phyloP scores from a whole-genome alignment of 1,140 invertebrate species.

The Lepidurus apus region DNA sequence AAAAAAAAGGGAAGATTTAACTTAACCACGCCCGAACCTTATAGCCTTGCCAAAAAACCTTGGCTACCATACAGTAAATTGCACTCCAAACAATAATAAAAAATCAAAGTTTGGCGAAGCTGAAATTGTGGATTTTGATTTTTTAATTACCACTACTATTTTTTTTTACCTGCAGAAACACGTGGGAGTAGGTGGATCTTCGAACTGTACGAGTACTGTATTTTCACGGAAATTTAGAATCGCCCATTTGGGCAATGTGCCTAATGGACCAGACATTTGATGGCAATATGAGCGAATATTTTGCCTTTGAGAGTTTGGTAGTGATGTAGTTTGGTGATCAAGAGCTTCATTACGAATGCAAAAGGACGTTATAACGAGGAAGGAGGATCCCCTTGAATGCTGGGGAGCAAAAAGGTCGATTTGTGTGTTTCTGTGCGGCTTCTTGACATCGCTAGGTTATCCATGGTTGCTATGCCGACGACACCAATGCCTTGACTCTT shows the following conservation, averaged over 20 bases:
- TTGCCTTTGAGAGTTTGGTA: too few species aligned
- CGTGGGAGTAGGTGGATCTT: constrained; percentile 4
- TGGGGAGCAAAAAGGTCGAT: background rate
- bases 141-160: background rate
- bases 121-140: background rate
- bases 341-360: background rate
- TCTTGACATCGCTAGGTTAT: constrained; percentile 15
- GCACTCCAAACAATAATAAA: too few species aligned
- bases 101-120: background rate
- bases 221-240: background rate
- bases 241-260: constrained; percentile 7
- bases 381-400: constrained; percentile 1
- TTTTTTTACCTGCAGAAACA: constrained; percentile 19
- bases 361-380: background rate
- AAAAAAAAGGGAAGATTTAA: background rate
- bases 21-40: background rate
- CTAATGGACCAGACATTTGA: background rate
- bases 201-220: background rate
- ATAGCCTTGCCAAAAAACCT: constrained; percentile 21
- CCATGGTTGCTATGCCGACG: constrained; percentile 11
- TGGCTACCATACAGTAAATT: background rate
- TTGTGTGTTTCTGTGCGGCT: constrained; percentile 7
- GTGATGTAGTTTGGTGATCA: too few species aligned
- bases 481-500: background rate
- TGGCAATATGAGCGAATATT: too few species aligned